A percentile compares a stretch with the other conserved stretches of the same genome.
phyloP scores from a whole-genome alignment of 2,888 invertebrate genomes.

The Perithous albicinctus region DNA sequence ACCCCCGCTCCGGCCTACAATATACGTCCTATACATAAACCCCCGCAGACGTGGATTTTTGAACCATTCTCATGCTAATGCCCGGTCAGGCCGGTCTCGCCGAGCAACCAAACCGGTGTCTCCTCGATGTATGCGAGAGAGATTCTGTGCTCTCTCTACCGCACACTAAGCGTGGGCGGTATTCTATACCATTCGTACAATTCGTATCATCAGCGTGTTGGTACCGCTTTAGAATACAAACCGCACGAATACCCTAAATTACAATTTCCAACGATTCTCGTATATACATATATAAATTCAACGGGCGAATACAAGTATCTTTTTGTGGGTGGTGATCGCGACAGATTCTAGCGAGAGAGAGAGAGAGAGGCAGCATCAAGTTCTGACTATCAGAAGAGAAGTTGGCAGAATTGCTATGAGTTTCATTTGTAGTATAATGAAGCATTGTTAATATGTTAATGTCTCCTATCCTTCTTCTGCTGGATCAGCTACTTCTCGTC shows the following conservation, averaged over 20 bases:
- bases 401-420: constrained; percentile 38
- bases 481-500: constrained; percentile 21
- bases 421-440: constrained; percentile 74
- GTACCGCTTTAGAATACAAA: constrained; percentile 28
- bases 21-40: constrained; percentile 29
- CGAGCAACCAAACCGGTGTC: constrained; percentile 62
- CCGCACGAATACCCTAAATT: constrained; percentile 20
- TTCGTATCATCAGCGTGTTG: constrained; percentile 10
- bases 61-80: constrained; percentile 79
- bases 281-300: neutral
- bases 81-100: constrained; percentile 60
- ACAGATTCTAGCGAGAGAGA: no score
- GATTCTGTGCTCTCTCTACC: constrained; percentile 6
- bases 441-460: constrained; percentile 81
- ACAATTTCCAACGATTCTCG: constrained; percentile 40
- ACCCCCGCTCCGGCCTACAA: constrained; percentile 55
- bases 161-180: constrained; percentile 44
- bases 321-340: constrained; percentile 7
- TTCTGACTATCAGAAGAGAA: constrained; percentile 5
- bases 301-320: neutral
- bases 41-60: constrained; percentile 71
- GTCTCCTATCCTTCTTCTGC: constrained; percentile 55
- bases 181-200: constrained; percentile 50
- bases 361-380: neutral
- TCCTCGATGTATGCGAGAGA: constrained; percentile 45